Base-by-base conservation (phyloP, 1,140 invertebrate species). In the Apolygus lucorum region DNA sequence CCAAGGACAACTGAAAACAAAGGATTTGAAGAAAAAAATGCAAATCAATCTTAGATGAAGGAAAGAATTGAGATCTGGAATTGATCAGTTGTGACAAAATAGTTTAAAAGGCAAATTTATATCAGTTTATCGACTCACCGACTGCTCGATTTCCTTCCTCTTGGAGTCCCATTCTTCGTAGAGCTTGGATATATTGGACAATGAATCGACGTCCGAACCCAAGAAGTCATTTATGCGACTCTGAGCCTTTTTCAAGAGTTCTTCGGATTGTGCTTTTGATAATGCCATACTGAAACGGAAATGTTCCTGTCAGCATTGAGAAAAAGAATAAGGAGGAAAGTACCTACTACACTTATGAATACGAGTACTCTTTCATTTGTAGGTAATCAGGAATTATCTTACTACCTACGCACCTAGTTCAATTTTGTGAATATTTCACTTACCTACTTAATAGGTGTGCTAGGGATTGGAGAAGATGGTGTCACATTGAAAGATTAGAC, bases 1-100 rank as follows among this genome's bases (percentile, higher is more conserved):
- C 82, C 74, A 86, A 78, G 63, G 84, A 83, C 13, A 88, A 75
- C 87, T 86, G 75, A 71, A 79, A 78, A 67, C 52, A n/a, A n/a
- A n/a, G n/a, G n/a, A n/a, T n/a, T n/a, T n/a, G n/a, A n/a, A n/a
- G 68, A 66, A 72, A 72, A 8, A 2, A 25, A 14, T 27, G 1
- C 17, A 62, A 4, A 62, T 69, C 70, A 22, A 70, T 62, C 17
- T 69, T 24, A 25, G 52, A 69, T 49, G 34, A 49, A 49, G 34
- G 17, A 49, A 8, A 49, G 34, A 8, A 17, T 17, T 49, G 34
- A 49, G 17, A 49, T 8, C 34, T 11, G 17, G 8, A 49, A 11
- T 49, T 49, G 8, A 11, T 49, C 17, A 49, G 17, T 17, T 49
- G 34, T 49, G 8, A 49, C 34, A 49, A 8, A 49, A 49, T 11